Conservation (phyloP, 1,140 invertebrate species). For the Sycobia sp. region DNA sequence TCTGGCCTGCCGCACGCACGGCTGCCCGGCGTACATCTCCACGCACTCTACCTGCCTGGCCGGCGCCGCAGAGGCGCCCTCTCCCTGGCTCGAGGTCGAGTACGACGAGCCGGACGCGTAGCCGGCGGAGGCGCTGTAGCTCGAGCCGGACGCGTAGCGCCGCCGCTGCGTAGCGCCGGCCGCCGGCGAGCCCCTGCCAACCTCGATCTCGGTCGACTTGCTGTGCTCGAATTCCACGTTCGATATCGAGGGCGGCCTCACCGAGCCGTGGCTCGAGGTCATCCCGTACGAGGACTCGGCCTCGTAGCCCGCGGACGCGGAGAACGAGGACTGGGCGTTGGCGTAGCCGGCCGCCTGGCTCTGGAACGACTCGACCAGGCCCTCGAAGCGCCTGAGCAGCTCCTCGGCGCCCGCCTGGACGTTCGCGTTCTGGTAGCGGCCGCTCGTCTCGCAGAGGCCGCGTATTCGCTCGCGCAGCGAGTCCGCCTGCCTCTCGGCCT, state of each 20-base stretch:
- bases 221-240: constrained; percentile 24
- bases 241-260: neutral
- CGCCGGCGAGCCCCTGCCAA: constrained; percentile 2
- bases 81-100: neutral
- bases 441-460: constrained; percentile 19
- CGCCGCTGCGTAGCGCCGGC: too few relatives aligned
- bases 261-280: neutral
- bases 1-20: constrained; percentile 9
- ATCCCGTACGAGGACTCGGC: constrained; percentile 5
- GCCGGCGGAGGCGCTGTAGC: too few relatives aligned
- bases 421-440: constrained; percentile 12
- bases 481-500: neutral
- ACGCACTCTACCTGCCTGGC: constrained; percentile 11
- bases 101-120: neutral
- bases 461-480: neutral
- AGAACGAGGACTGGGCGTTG: neutral
- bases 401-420: constrained; percentile 9
- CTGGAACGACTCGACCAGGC: constrained; percentile 4
- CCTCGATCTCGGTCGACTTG: constrained; percentile 13
- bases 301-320: neutral
- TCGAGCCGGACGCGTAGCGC: too few relatives aligned
- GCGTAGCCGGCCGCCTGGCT: neutral
- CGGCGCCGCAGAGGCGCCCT: neutral
- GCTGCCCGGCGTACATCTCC: constrained; percentile 21
- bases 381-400: constrained; percentile 1